Evolutionary conservation across 2,888 invertebrate species (phyloP).

Genomic region (Eurois occulta): DNA sequence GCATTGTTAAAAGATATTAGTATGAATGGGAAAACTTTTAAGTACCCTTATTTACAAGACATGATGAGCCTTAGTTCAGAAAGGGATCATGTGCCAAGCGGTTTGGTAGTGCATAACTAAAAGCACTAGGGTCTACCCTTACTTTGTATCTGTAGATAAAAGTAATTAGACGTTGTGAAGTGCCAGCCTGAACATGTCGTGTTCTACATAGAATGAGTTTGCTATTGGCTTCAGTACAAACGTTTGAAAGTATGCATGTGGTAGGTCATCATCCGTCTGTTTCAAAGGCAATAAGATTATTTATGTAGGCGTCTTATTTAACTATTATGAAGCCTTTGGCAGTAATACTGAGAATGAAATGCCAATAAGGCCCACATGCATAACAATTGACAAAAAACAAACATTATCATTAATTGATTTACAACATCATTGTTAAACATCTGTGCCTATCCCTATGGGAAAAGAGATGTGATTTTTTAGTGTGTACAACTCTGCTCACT

Average conservation of each 20-base stretch:
- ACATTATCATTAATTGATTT: no score
- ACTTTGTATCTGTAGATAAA: constrained; percentile 72
- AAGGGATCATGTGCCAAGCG: constrained; percentile 50
- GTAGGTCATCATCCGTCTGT: constrained; percentile 98
- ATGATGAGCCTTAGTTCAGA: constrained; percentile 29
- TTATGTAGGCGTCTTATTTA: constrained; percentile 10
- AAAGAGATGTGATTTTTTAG: background rate
- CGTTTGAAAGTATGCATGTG: constrained; percentile 97
- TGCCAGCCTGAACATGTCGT: constrained; percentile 98
- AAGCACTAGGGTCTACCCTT: constrained; percentile 74
- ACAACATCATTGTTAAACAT: no score
- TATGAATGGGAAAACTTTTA: constrained; percentile 14
- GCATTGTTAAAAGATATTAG: constrained; percentile 42
- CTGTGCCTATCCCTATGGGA: background rate
- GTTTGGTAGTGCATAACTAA: constrained; percentile 61
- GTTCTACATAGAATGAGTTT: constrained; percentile 97
- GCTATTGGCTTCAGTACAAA: constrained; percentile 97
- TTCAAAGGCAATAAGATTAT: constrained; percentile 86
- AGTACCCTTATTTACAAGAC: constrained; percentile 44
- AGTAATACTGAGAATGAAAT: background rate
- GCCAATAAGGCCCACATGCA: background rate
- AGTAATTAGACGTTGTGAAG: constrained; percentile 93
- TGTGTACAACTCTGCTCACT: background rate
- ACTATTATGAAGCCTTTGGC: background rate
- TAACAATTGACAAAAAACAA: no score